Evolutionary conservation across 2,888 invertebrate genomes (phyloP), one percentile per base, ranked within the genome.

Genomic region (Eudemis profundana): DNA sequence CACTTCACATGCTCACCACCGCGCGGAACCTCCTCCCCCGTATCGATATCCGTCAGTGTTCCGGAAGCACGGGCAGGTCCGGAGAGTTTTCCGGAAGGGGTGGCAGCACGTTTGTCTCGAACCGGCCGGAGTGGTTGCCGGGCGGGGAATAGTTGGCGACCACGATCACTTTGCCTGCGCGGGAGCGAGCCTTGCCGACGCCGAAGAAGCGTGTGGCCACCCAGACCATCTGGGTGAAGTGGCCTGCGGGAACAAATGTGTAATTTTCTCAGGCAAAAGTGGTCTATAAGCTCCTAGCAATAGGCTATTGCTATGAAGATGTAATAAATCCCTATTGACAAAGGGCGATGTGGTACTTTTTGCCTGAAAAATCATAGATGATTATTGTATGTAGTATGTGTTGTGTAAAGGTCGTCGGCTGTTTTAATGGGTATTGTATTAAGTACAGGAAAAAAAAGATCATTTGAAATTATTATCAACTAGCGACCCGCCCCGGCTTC

Each of bases 221-320:
- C 97, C 97, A 97, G 21, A 97, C 96, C 84, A 97, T 93, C 88
- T 97, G 97, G 0, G 97, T 96, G 85, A 97, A 97, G 84, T 97
- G 97, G 66, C 97, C 97, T 96, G 85, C 17, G 67, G 71, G 19
- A 17, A 12, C 7, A 10, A 23, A n/a, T n/a, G n/a, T n/a, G n/a
- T n/a, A n/a, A n/a, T n/a, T n/a, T n/a, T n/a, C n/a, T n/a, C n/a
- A n/a, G n/a, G n/a, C n/a, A n/a, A n/a, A n/a, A n/a, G 8, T 33
- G 8, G 33, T 33, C 0, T 33, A 33, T 33, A 33, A 33, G 8
- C n/a, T n/a, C n/a, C n/a, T n/a, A n/a, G n/a, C n/a, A n/a, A n/a
- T n/a, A n/a, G n/a, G n/a, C n/a, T n/a, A n/a, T n/a, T n/a, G n/a
- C n/a, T n/a, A n/a, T n/a, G n/a, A n/a, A n/a, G n/a, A n/a, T n/a